Conservation (phyloP, 2,113 vertebrate genomes). For the Hippopotamus amphibius region DNA sequence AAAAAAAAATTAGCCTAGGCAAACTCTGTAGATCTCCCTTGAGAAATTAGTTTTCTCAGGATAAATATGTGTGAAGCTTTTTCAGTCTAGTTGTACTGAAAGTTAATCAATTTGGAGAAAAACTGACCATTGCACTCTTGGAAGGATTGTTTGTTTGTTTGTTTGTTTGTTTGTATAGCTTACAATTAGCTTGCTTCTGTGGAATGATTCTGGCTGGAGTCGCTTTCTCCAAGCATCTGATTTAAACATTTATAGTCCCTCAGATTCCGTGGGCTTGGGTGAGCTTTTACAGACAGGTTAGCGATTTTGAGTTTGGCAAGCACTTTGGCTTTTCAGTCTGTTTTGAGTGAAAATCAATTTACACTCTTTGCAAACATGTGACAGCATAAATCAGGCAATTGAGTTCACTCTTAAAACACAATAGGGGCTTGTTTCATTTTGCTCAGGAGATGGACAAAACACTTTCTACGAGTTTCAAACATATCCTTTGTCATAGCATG, state of each 20-base stretch:
- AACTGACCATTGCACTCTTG: slow-evolving; percentile 69
- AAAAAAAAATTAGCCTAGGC: slow-evolving; percentile 60
- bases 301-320: slow-evolving; percentile 79
- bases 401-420: slow-evolving; percentile 75
- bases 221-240: slow-evolving; percentile 78
- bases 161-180: slow-evolving; percentile 76
- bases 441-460: slow-evolving; percentile 53
- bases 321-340: slow-evolving; percentile 71
- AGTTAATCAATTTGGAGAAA: slow-evolving; percentile 80
- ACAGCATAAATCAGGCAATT: slow-evolving; percentile 80
- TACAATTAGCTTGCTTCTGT: slow-evolving; percentile 79
- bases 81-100: slow-evolving; percentile 76
- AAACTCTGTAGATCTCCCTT: slow-evolving; percentile 57
- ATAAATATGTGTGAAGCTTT: slow-evolving; percentile 80
- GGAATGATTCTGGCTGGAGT: slow-evolving; percentile 78
- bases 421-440: slow-evolving; percentile 68
- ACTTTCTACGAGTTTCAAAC: slow-evolving; percentile 44
- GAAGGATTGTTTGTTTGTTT: slow-evolving; percentile 67
- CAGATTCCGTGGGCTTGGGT: slow-evolving; percentile 66
- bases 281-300: slow-evolving; percentile 76
- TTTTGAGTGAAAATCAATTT: slow-evolving; percentile 81
- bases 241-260: slow-evolving; percentile 69
- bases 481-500: background rate
- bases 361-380: slow-evolving; percentile 80
- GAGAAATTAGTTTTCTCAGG: slow-evolving; percentile 83